Evolutionary conservation across 2,797 vertebrate species (phyloP), one percentile per base, ranked within the genome.

Genomic region (Margarornis squamiger): DNA sequence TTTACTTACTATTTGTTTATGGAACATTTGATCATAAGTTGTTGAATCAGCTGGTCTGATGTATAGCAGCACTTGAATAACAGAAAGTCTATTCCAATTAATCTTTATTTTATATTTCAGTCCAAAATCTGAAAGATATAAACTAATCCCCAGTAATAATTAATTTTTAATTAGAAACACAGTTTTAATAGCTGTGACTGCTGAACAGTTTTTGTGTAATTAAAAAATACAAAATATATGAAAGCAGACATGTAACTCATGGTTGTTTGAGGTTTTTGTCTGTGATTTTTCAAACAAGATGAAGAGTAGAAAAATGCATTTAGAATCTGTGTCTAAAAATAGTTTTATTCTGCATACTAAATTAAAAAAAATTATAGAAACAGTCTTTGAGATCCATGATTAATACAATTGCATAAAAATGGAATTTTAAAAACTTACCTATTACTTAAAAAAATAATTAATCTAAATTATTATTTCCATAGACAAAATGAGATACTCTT

Each of bases 61-160:
- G 45, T 57, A 30, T 52, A 52, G 39, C 34, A 85, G 38, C 54
- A 89, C 63, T 84, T 45, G 62, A 71, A 52, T 43, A 72, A 80
- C 8, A 92, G 71, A 93, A 70, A 91, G 21, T 23, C 54, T 67
- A 12, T 75, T 94, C 32, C 34, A 88, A 54, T 82, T 84, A 73
- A 54, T 86, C 51, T 87, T 89, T 76, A 73, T 84, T 93, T 51
- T 93, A 7, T 75, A 84, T 75, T 96, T 78, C 65, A 75, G 34
- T 62, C 52, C n/a, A 16, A 86, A 86, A 88, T 85, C 41, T 61
- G 46, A 66, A 80, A 88, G 18, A 8, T 89, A 67, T 55, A 49
- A 86, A 20, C 36, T 76, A 43, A 92, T 17, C 48, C 14, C 11
- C 87, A 57, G 12, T 52, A 68, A 81, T 54, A 81, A 70, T 77